phyloP scores from a whole-genome alignment of 2,888 invertebrate genomes.

The Lymantria monacha region DNA sequence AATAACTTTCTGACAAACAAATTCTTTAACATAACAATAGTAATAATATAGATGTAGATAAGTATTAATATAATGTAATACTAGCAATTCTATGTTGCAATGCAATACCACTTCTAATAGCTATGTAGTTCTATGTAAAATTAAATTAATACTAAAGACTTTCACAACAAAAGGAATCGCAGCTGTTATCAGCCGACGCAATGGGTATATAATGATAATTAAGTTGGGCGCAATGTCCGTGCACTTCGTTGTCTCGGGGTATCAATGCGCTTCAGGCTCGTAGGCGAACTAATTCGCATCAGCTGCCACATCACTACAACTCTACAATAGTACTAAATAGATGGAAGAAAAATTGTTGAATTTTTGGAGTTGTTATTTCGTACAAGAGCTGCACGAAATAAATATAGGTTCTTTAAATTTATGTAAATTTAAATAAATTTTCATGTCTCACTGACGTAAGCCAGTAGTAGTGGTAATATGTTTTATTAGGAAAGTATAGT shows the following conservation, averaged over 20 bases:
- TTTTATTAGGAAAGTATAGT: no score
- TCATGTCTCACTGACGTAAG: no score
- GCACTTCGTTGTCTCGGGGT: constrained; percentile 33
- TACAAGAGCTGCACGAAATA: no score
- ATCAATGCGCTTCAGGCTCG: constrained; percentile 55
- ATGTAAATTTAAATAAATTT: no score
- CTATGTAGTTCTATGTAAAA: background rate
- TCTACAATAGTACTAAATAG: constrained; percentile 28
- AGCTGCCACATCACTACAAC: constrained; percentile 16
- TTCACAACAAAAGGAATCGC: constrained; percentile 19
- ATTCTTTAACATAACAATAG: no score
- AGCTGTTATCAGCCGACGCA: constrained; percentile 33
- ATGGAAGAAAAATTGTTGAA: background rate
- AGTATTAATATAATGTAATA: no score
- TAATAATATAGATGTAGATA: no score
- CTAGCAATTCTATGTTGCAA: no score
- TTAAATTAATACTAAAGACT: constrained; percentile 1
- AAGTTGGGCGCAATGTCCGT: constrained; percentile 45
- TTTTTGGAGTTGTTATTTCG: no score
- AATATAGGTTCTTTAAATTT: no score
- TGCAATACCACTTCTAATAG: background rate
- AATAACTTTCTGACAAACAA: no score
- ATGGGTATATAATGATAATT: constrained; percentile 55
- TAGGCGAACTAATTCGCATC: constrained; percentile 52
- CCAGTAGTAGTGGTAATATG: no score